These are phyloP conservation scores for Teleopsis dalmanni DNA, from an alignment of 1,140 invertebrate species.

Conservation along the genomic window DNA sequence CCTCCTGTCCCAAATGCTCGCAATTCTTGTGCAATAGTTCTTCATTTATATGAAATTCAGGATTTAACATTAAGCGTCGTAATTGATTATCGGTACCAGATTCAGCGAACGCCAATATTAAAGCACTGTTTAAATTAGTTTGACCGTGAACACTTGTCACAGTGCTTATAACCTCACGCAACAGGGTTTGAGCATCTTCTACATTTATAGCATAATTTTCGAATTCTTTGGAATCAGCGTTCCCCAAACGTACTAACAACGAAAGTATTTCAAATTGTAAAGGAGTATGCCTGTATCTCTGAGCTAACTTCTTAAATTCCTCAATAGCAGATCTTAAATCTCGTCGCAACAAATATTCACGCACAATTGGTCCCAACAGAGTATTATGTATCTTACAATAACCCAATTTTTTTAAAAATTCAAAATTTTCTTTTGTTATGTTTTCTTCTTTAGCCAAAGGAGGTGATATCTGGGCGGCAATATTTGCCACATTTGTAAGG, in stretches of 20 bases:
- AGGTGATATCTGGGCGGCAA: slow-evolving; percentile 15
- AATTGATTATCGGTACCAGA: slow-evolving; percentile 41
- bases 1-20: slow-evolving; percentile 35
- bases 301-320: slow-evolving; percentile 33
- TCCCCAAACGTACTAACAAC: slow-evolving; percentile 36
- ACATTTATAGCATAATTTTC: slow-evolving; percentile 15
- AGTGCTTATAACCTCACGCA: slow-evolving; percentile 38
- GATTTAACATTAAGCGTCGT: slow-evolving; percentile 41
- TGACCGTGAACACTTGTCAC: slow-evolving; percentile 37
- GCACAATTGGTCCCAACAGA: slow-evolving; percentile 46
- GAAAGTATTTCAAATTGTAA: slow-evolving; percentile 47
- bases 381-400: slow-evolving; percentile 45
- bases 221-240: slow-evolving; percentile 20
- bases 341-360: slow-evolving; percentile 41
- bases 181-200: slow-evolving; percentile 24
- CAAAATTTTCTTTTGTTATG: slow-evolving; percentile 24
- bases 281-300: slow-evolving; percentile 43
- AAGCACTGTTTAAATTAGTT: slow-evolving; percentile 33
- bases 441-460: slow-evolving; percentile 16
- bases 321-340: slow-evolving; percentile 41
- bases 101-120: slow-evolving; percentile 44
- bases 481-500: slow-evolving; percentile 37
- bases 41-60: slow-evolving; percentile 35
- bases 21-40: slow-evolving; percentile 33
- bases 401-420: slow-evolving; percentile 36